Base-by-base conservation (phyloP, 2,797 vertebrate species). In the Gobio occitaniae region DNA sequence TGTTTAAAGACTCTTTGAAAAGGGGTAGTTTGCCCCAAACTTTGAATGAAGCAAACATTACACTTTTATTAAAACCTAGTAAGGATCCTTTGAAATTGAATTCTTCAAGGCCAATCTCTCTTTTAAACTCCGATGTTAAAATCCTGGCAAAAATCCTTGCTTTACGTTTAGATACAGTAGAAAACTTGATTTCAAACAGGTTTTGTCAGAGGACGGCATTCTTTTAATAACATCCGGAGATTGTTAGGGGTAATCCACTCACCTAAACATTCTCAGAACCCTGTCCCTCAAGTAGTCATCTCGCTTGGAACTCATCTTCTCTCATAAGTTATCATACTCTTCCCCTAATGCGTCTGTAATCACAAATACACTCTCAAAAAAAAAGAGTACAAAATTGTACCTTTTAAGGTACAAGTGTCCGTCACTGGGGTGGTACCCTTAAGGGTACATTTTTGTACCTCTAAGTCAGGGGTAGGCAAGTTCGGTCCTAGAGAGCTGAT, bases 11-110 rank as follows among this genome's bases (percentile, higher is more conserved):
- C 6, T 32, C 81, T 13, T 74, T 74, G 19, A 8, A 13, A 44
- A 54, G 13, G 72, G 72, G 48, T 47, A 38, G 56, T 15, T 32
- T 80, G 13, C 25, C 78, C 12, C 61, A 52, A 48, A 68, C 65
- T 3, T 25, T 80, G 16, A 66, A 54, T 15, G 36, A 66, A 52
- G 52, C 84, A 50, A 61, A 47, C 25, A 75, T 86, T 50, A 56
- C 6, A 16, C 29, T 86, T 17, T 63, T 86, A 19, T 16, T 48
- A n/a, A 85, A 85, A 63, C 50, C 50, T 19, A 54, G 48, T 15
- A 72, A 80, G 25, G 52, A 63, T 32, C 29, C 16, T 19, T 41
- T 44, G 32, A 32, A 32, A 32, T 32, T 2, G 2, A 32, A 32
- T 32, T 32, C 32, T 32, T 32, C 2, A 8, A 68, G 36, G 16